These are phyloP conservation scores for Drosophila anomelani DNA, from an alignment of 2,888 invertebrate genomes.

Conservation along the genomic window DNA sequence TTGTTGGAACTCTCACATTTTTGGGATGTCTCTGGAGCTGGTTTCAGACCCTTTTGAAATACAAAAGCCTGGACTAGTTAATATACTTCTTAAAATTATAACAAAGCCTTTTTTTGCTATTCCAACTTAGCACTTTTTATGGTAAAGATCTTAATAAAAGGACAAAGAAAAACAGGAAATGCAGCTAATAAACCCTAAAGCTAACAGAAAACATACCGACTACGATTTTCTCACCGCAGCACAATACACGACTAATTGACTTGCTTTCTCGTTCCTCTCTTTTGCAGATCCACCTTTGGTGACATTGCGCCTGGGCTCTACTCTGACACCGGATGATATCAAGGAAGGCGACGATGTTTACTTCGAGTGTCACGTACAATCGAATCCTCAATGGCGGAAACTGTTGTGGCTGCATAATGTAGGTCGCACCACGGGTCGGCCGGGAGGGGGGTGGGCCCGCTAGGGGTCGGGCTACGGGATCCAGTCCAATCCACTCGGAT, in stretches of 20 bases:
- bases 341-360: conserved; percentile 97
- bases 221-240: neutral
- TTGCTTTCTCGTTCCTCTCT: conserved; percentile 50
- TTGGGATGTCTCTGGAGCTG: too few relatives aligned
- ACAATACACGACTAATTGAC: conserved; percentile 22
- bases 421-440: conserved; percentile 85
- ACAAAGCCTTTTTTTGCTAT: neutral
- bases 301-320: conserved; percentile 92
- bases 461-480: neutral
- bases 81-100: too few relatives aligned
- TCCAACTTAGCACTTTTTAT: neutral
- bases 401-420: conserved; percentile 95
- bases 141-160: neutral
- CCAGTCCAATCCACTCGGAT: conserved; percentile 29
- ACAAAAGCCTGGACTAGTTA: too few relatives aligned
- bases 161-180: neutral
- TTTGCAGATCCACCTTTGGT: conserved; percentile 93
- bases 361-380: conserved; percentile 96
- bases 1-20: too few relatives aligned
- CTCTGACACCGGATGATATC: conserved; percentile 93
- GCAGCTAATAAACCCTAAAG: neutral
- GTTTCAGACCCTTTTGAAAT: too few relatives aligned
- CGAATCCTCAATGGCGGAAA: conserved; percentile 93
- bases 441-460: conserved; percentile 6
- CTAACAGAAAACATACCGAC: neutral